Evolutionary conservation across 2,113 vertebrate species (phyloP).

Genomic region (Verasper variegatus): DNA sequence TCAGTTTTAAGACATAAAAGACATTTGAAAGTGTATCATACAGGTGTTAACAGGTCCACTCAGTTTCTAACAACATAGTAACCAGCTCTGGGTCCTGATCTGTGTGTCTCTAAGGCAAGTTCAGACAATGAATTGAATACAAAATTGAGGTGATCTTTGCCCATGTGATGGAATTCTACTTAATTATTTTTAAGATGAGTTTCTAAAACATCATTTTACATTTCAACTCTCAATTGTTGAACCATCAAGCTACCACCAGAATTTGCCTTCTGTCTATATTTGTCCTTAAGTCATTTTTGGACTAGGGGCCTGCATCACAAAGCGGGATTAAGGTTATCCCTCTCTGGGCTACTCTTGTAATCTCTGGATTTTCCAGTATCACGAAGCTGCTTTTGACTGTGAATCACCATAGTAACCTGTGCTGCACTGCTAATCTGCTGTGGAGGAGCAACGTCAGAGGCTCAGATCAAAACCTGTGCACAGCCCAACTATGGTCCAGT

Average conservation of each 20-base stretch:
- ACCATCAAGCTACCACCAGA: background rate
- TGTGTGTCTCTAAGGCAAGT: background rate
- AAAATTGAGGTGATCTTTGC: background rate
- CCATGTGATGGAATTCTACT: background rate
- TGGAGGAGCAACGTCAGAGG: background rate
- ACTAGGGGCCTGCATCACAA: background rate
- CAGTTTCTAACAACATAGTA: background rate
- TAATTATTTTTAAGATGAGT: background rate
- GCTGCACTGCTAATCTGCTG: background rate
- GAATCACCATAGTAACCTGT: background rate
- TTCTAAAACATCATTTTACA: background rate
- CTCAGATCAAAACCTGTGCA: background rate
- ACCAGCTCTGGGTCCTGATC: background rate
- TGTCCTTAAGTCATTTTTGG: background rate
- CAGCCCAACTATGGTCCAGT: background rate
- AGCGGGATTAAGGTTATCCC: background rate
- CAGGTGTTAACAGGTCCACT: background rate
- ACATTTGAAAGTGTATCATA: background rate
- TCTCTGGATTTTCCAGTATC: constrained; percentile 2
- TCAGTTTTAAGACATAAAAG: background rate
- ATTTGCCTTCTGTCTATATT: background rate
- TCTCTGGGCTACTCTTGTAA: background rate
- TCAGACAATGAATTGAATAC: background rate
- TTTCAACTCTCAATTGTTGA: background rate
- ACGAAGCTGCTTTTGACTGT: background rate